A percentile compares a stretch with the other conserved stretches of the same genome.
These are phyloP conservation scores for Cyclina sinensis DNA, from an alignment of 1,140 invertebrate genomes.

Conservation along the genomic window DNA sequence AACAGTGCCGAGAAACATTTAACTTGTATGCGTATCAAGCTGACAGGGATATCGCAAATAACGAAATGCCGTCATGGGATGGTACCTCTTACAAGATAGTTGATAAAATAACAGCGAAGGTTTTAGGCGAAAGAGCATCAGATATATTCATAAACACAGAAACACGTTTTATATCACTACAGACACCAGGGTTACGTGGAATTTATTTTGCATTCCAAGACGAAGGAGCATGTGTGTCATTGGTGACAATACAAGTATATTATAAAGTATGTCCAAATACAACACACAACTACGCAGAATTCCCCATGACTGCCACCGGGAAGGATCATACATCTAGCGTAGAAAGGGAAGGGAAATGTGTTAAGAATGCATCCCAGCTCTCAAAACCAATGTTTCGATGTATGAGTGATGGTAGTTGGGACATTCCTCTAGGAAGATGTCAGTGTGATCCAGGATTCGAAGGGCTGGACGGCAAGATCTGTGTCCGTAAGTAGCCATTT, in stretches of 20 bases:
- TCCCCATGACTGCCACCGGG: conserved; percentile 97
- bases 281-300: conserved; percentile 96
- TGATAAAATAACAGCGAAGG: conserved; percentile 95
- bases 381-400: conserved; percentile 94
- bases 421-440: conserved; percentile 93
- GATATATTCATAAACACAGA: conserved; percentile 94
- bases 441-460: conserved; percentile 97
- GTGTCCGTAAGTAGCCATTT: conserved; percentile 86
- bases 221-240: conserved; percentile 98
- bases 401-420: conserved; percentile 98
- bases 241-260: conserved; percentile 97
- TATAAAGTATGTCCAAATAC: conserved; percentile 98
- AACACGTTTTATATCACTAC: conserved; percentile 96
- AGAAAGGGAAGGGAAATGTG: conserved; percentile 87
- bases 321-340: conserved; percentile 96
- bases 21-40: conserved; percentile 97
- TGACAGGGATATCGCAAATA: conserved; percentile 88
- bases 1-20: conserved; percentile 93
- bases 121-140: conserved; percentile 89
- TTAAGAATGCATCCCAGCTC: conserved; percentile 78
- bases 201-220: conserved; percentile 99
- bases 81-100: conserved; percentile 97
- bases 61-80: conserved; percentile 88
- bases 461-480: conserved; percentile 91
- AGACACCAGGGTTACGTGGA: conserved; percentile 90